Base-by-base conservation (phyloP, 2,113 vertebrate genomes). In the Promerops cafer region DNA sequence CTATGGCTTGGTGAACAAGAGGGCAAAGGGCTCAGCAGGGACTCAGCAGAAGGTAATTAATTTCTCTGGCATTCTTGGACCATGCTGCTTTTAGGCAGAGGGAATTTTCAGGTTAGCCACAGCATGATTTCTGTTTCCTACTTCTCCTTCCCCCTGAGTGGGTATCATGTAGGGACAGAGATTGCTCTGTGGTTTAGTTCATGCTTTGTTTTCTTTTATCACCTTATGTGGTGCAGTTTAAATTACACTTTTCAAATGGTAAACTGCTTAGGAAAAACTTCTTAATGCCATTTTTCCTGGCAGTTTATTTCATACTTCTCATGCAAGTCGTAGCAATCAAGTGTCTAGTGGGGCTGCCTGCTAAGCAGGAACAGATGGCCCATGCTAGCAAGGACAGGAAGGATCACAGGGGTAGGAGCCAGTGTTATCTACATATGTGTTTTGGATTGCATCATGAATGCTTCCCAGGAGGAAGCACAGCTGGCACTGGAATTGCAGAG, bases 341-440 rank as follows among this genome's bases (percentile, higher is more conserved):
- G 47, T 68, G 56, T 40, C 45, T 69, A n/a, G 81, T 42, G 71
- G 61, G 45, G 49, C 68, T 94, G 87, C 54, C 70, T 93, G 79
- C 88, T 96, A 87, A 94, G 89, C 77, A 80, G 64, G 45, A 74
- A 84, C 78, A 92, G 94, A 94, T 94, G 94, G 94, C 85, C 65
- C 19, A 1, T 33, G 74, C 53, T 86, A 88, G 90, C 5, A 20
- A 87, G 84, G 60, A 83, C 81, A 88, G 80, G 70, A 85, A 84
- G 77, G 86, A 84, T 93, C 70, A 42, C 9, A 42, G n/a, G 68
- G 56, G 71, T 59, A 40, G 70, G 53, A 95, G 89, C 28, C 80
- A 66, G 77, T 64, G 66, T 84, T 90, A 84, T 50, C 70, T 91
- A 52, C 53, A 22, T 93, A 21, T 6, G 28, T 88, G 79, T 89